phyloP scores from a whole-genome alignment of 1,140 invertebrate genomes.

The Drosophila insularis region DNA sequence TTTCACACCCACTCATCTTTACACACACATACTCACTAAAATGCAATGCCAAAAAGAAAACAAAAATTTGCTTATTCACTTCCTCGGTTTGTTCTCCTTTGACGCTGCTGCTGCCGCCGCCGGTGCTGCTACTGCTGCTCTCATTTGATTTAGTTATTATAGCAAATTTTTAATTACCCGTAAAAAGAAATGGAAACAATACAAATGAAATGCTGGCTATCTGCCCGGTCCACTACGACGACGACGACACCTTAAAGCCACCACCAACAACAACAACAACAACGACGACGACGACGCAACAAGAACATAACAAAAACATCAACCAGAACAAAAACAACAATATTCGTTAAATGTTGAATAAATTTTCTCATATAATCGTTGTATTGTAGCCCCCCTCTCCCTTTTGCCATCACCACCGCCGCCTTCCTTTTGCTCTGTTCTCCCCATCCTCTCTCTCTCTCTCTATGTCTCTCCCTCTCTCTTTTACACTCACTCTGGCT shows the following conservation, averaged over 20 bases:
- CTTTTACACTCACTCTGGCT: slow-evolving; percentile 31
- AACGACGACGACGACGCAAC: slow-evolving; percentile 28
- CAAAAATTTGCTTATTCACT: slow-evolving; percentile 68
- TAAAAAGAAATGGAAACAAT: slow-evolving; percentile 68
- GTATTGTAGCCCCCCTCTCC: slow-evolving; percentile 11
- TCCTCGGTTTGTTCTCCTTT: slow-evolving; percentile 26
- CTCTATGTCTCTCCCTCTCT: no score
- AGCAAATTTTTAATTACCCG: slow-evolving; percentile 74
- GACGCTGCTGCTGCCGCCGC: neutral
- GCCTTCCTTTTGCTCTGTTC: slow-evolving; percentile 12
- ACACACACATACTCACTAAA: slow-evolving; percentile 10
- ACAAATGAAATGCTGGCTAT: slow-evolving; percentile 49
- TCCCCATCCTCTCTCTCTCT: slow-evolving; percentile 35
- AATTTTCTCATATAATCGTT: slow-evolving; percentile 74
- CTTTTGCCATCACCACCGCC: no score
- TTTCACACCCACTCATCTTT: neutral
- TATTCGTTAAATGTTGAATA: slow-evolving; percentile 78
- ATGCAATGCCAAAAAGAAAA: slow-evolving; percentile 34
- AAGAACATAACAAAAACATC: slow-evolving; percentile 54
- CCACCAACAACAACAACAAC: slow-evolving; percentile 55
- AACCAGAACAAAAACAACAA: slow-evolving; percentile 27
- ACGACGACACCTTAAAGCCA: slow-evolving; percentile 61
- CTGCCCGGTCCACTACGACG: slow-evolving; percentile 35
- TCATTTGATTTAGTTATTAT: slow-evolving; percentile 75
- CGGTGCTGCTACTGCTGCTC: neutral